phyloP scores from a whole-genome alignment of 2,113 vertebrate genomes.

The Hippolais icterina region DNA sequence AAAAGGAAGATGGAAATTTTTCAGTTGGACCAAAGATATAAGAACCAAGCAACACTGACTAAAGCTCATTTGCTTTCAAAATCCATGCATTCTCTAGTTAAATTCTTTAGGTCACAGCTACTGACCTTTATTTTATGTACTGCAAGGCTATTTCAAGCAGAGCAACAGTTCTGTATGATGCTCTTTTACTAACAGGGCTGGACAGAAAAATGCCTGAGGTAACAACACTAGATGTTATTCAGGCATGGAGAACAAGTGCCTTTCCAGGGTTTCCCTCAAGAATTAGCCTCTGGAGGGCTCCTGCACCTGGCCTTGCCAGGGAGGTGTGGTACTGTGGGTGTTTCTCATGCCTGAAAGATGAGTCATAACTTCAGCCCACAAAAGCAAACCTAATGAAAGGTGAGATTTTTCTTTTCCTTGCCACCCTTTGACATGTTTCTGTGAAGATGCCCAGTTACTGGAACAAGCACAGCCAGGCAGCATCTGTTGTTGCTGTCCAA shows the following conservation, averaged over 20 bases:
- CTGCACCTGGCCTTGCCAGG: constrained; percentile 44
- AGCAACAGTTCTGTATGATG: background rate
- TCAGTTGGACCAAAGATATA: background rate
- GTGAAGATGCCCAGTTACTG: background rate
- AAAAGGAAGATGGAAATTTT: background rate
- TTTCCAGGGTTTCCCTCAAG: constrained; percentile 35
- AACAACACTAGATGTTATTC: constrained; percentile 18
- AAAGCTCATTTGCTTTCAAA: background rate
- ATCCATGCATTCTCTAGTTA: background rate
- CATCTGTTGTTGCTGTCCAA: background rate
- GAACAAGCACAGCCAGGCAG: constrained; percentile 10
- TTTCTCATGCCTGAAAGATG: constrained; percentile 46
- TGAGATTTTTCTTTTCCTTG: constrained; percentile 40
- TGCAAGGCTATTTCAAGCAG: background rate
- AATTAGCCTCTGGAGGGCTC: constrained; percentile 19
- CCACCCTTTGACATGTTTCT: constrained; percentile 27
- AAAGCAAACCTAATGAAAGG: constrained; percentile 44
- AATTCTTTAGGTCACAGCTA: background rate
- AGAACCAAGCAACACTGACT: background rate
- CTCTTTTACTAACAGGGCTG: background rate
- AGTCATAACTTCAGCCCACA: constrained; percentile 52
- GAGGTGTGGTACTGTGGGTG: constrained; percentile 24
- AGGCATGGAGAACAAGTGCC: constrained; percentile 32
- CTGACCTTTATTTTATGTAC: background rate
- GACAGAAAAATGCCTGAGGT: constrained; percentile 39